Base-by-base conservation (phyloP, 2,113 vertebrate genomes). In the Neogobius melanostomus region DNA sequence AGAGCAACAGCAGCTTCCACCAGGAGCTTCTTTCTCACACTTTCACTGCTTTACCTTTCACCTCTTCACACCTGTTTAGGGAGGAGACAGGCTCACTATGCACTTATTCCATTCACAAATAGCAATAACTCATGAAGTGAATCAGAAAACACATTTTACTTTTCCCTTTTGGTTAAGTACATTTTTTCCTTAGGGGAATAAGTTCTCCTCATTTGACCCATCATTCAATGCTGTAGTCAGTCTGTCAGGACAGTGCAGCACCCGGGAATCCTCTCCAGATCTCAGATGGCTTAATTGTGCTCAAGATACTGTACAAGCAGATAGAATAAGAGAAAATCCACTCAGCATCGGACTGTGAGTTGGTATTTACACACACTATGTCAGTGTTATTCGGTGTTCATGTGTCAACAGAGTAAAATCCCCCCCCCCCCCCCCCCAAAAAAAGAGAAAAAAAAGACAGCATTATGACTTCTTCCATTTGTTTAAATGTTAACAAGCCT, bases 1-100 rank as follows among this genome's bases (percentile, higher is more conserved):
- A 90, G 76, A 92, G 88, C 91, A 90, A 91, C 86, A 85, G 83
- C 87, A 82, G 72, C 90, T 92, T 91, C 90, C 84, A 89, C 76
- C 17, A 6, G 54, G 46, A 44, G 77, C 7, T 69, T 21, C 75
- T 83, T 84, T 84, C 81, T 80, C 84, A 85, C 81, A 78, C 76
- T 74, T 76, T 71, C 42, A 71, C 75, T 72, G 68, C 56, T 76
- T 82, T 85, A 88, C 82, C 86, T 86, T 69, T 9, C 47, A 89
- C 83, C 87, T 79, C 80, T 82, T 83, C 81, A 82, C 87, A 85
- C 76, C 79, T 73, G 70, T 60, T 72, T 69, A 69, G 43, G 52
- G 57, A 68, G 21, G 44, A 43, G 9, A 51, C 52, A 9, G 62
- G 5, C 62, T 47, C 45, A 48, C 7, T 48, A 64, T 46, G 14